A percentile compares a stretch with the other conserved stretches of the same genome.
phyloP scores from a whole-genome alignment of 2,888 invertebrate species.

The Pammene aurita region DNA sequence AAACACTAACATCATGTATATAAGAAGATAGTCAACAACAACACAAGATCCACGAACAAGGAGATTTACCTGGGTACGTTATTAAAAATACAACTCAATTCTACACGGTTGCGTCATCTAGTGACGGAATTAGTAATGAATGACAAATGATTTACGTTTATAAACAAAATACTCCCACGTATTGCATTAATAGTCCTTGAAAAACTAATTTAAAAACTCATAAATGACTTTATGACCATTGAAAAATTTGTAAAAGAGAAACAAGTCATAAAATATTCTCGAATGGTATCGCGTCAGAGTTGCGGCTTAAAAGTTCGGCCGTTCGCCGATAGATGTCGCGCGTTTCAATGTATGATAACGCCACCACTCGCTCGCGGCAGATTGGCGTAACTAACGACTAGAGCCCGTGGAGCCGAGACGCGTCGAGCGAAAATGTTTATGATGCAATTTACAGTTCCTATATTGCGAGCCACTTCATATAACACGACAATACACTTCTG shows the following conservation, averaged over 20 bases:
- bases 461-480: slow-evolving; percentile 75
- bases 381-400: slow-evolving; percentile 52
- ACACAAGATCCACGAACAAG: background rate
- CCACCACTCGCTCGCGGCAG: slow-evolving; percentile 49
- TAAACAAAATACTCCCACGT: slow-evolving; percentile 24
- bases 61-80: slow-evolving; percentile 4
- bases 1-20: too few species aligned
- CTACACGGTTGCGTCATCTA: slow-evolving; percentile 38
- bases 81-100: background rate
- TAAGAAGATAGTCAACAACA: background rate
- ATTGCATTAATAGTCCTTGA: slow-evolving; percentile 1
- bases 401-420: slow-evolving; percentile 56
- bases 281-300: background rate
- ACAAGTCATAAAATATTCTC: slow-evolving; percentile 3
- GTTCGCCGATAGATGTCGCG: slow-evolving; percentile 65
- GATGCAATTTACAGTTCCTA: slow-evolving; percentile 78
- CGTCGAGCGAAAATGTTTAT: slow-evolving; percentile 69
- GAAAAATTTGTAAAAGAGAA: slow-evolving; percentile 2
- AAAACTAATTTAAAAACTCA: slow-evolving; percentile 3
- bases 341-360: slow-evolving; percentile 49
- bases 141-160: slow-evolving; percentile 25
- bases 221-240: background rate
- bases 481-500: slow-evolving; percentile 70
- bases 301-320: slow-evolving; percentile 58
- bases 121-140: slow-evolving; percentile 36